These are phyloP conservation scores for Sisyra nigra DNA, from an alignment of 2,888 invertebrate species.

Conservation along the genomic window DNA sequence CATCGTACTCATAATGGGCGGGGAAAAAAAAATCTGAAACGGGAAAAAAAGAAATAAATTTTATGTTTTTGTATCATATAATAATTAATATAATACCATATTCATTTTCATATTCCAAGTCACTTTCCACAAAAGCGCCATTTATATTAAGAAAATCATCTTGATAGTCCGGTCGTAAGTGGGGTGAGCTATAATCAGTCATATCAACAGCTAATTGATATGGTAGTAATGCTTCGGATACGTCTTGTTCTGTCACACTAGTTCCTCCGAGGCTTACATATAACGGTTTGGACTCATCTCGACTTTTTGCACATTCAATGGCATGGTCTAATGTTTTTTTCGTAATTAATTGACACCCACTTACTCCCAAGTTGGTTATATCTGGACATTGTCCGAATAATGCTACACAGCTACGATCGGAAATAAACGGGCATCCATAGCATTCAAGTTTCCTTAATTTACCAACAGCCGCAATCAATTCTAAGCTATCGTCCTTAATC, in stretches of 20 bases:
- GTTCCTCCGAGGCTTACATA: conserved; percentile 4
- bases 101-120: no score
- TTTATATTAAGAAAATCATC: conserved; percentile 4
- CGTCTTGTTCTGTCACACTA: background rate
- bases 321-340: background rate
- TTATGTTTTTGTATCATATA: no score
- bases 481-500: background rate
- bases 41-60: no score
- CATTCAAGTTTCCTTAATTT: conserved; percentile 3
- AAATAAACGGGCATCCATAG: conserved; percentile 4
- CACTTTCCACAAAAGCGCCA: background rate
- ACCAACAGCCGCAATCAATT: background rate
- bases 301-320: background rate
- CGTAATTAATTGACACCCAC: conserved; percentile 4
- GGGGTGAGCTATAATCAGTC: conserved; percentile 1
- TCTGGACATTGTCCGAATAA: background rate
- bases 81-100: no score
- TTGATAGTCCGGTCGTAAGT: conserved; percentile 5
- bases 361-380: conserved; percentile 1
- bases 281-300: background rate
- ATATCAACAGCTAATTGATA: background rate
- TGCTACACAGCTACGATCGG: background rate
- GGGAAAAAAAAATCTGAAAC: no score
- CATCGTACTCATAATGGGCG: no score
- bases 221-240: conserved; percentile 1